Evolutionary conservation across 2,888 invertebrate species (phyloP).

Genomic region (Macrostomum cliftonense): DNA sequence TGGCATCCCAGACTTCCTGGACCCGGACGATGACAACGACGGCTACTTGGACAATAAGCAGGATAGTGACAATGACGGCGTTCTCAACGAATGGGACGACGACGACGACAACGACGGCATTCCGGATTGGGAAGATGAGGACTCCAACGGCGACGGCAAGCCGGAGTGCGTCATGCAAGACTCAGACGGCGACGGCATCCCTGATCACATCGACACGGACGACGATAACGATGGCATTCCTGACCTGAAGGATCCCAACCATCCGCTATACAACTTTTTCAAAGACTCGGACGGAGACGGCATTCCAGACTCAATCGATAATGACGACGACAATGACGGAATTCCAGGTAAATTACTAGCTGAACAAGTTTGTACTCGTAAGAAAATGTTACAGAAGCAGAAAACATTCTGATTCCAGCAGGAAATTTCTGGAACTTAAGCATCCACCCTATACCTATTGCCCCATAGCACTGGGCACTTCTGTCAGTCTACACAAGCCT

Average conservation of each 20-base stretch:
- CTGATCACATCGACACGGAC: slow-evolving; percentile 12
- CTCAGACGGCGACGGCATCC: slow-evolving; percentile 12
- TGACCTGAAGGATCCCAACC: slow-evolving; percentile 10
- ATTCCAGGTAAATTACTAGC: slow-evolving; percentile 16
- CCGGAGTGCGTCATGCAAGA: slow-evolving; percentile 10
- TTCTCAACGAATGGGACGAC: slow-evolving; percentile 12
- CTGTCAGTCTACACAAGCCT: too few species aligned
- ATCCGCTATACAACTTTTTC: slow-evolving; percentile 12
- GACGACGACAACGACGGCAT: slow-evolving; percentile 14
- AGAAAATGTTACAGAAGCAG: too few species aligned
- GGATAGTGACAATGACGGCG: slow-evolving; percentile 24
- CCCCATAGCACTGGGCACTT: too few species aligned
- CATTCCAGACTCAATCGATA: slow-evolving; percentile 17
- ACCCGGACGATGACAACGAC: slow-evolving; percentile 13
- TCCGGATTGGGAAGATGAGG: slow-evolving; percentile 10
- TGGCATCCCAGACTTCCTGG: slow-evolving; percentile 13
- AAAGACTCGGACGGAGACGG: slow-evolving; percentile 21
- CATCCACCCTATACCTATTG: too few species aligned
- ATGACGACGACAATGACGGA: slow-evolving; percentile 13
- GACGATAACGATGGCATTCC: slow-evolving; percentile 14
- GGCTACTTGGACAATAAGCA: slow-evolving; percentile 13
- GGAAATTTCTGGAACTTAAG: too few species aligned
- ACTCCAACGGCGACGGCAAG: slow-evolving; percentile 11
- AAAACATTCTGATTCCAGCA: too few species aligned
- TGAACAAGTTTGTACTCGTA: too few species aligned